These are phyloP conservation scores for Piprites chloris DNA, from an alignment of 2,113 vertebrate genomes.

Conservation along the genomic window DNA sequence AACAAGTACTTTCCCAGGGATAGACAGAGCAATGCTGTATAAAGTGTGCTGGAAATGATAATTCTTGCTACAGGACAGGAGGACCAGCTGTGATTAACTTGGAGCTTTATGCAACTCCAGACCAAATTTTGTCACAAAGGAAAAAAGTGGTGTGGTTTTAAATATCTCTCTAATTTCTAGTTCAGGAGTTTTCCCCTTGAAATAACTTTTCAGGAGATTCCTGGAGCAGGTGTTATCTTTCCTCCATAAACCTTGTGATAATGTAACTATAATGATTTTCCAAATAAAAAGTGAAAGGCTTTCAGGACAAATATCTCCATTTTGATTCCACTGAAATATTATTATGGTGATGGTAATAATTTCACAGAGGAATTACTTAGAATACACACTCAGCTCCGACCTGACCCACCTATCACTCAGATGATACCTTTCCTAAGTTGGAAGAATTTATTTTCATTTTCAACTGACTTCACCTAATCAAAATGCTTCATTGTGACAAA, in stretches of 20 bases:
- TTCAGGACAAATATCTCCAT: constrained; percentile 75
- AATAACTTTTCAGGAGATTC: constrained; percentile 43
- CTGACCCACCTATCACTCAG: constrained; percentile 77
- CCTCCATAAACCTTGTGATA: constrained; percentile 21
- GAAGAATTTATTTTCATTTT: constrained; percentile 83
- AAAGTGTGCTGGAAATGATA: background rate
- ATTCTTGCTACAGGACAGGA: background rate
- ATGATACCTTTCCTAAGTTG: constrained; percentile 64
- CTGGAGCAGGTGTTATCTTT: constrained; percentile 20
- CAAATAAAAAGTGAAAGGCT: constrained; percentile 75
- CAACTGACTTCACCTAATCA: constrained; percentile 75
- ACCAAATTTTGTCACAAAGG: background rate
- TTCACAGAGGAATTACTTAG: constrained; percentile 76
- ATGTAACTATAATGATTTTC: constrained; percentile 69
- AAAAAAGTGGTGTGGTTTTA: background rate
- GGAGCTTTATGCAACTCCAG: background rate
- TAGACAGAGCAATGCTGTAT: background rate
- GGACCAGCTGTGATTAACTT: background rate
- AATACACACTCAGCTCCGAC: constrained; percentile 61
- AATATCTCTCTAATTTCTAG: constrained; percentile 10
- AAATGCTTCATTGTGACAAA: constrained; percentile 74
- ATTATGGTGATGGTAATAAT: constrained; percentile 79
- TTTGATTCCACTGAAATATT: constrained; percentile 73
- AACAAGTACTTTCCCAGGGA: rapidly evolving
- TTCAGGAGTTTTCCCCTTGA: constrained; percentile 48